Base-by-base conservation (phyloP, 2,888 invertebrate genomes). In the Rhagonycha fulva region DNA sequence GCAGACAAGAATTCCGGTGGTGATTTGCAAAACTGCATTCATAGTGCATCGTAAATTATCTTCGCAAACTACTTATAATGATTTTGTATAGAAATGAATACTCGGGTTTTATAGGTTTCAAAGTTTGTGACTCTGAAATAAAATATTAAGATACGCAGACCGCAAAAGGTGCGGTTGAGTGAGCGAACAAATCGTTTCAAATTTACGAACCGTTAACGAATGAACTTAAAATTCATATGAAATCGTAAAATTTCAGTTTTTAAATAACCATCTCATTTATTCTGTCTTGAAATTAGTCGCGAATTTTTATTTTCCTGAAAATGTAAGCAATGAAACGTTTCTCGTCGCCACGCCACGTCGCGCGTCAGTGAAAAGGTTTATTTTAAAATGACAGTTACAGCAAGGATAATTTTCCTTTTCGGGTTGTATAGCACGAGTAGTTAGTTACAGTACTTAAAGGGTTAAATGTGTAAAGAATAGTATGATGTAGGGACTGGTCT, bases 51-150 rank as follows among this genome's bases (percentile, higher is more conserved):
- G 78, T 84, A 84, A 84, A 84, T 84, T 83, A 83, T 83, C 74
- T 77, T 74, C 80, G 76, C 62, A 61, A 70, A 84, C 83, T 83
- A 82, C 82, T 84, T 83, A 84, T 84, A 83, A 84, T 84, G 81
- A 84, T 84, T 84, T 83, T 83, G 83, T 82, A 82, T 81, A 78
- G 82, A 79, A 80, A 80, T 76, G 76, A 80, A 78, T 80, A 80
- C 80, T 77, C 78, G 72, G 47, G 76, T 82, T 83, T 84, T 84
- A 83, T 83, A 81, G 83, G 81, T 83, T 82, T 82, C 80, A 80
- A 83, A 81, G 80, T 81, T 80, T 79, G 81, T 80, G 83, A 82
- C 80, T 80, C 75, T 78, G 78, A 79, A 79, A 81, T 81, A 81
- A 75, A 79, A 79, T 72, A 76, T 66, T 26, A 74, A 75, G 72